Evolutionary conservation across 2,888 invertebrate species (phyloP).

Genomic region (Pristionchus exspectatus): DNA sequence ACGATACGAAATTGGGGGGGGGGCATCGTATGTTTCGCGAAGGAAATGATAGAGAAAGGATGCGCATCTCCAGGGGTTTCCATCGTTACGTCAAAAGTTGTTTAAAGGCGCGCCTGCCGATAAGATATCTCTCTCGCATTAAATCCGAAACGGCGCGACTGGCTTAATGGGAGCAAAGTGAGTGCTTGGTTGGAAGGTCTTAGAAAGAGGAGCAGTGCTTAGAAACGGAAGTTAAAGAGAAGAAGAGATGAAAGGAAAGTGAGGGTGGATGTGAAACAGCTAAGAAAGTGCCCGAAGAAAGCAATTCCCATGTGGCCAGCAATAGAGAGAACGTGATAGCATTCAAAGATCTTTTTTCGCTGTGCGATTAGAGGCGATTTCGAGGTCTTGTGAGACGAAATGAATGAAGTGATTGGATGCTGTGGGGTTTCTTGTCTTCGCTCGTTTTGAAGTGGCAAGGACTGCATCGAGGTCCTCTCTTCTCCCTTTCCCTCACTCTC

Average conservation of each 20-base stretch:
- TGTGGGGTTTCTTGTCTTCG: constrained; percentile 2
- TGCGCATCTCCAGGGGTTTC: neutral
- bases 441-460: constrained; percentile 28
- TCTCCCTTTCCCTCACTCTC: neutral
- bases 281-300: neutral
- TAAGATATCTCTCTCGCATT: too few relatives aligned
- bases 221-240: constrained; percentile 17
- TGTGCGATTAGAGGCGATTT: neutral
- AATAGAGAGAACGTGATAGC: neutral
- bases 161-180: neutral
- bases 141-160: neutral
- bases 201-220: constrained; percentile 16
- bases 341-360: neutral
- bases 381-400: neutral
- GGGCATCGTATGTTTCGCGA: neutral
- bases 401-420: neutral
- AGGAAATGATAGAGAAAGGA: neutral
- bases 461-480: constrained; percentile 35
- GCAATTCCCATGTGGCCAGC: neutral
- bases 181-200: neutral
- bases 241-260: neutral
- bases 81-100: neutral
- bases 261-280: constrained; percentile 36
- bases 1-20: neutral
- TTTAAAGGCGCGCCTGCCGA: neutral